phyloP scores from a whole-genome alignment of 92 coral and sea anemone genomes.

The Montipora capitata region DNA sequence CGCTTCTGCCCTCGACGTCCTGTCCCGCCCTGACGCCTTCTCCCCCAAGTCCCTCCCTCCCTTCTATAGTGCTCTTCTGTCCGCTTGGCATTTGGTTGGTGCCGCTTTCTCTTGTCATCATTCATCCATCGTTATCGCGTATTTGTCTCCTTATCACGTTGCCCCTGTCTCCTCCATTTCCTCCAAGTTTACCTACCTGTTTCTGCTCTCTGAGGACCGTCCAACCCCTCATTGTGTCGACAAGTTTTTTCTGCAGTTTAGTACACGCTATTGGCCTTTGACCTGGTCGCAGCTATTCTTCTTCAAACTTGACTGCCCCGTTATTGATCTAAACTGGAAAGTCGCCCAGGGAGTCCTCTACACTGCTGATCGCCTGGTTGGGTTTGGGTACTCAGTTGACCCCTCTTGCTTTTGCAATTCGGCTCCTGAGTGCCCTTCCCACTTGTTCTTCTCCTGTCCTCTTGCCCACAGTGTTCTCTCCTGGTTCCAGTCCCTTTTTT shows the following conservation, averaged over 20 bases:
- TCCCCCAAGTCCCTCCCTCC: background rate
- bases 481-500: conserved; percentile 5
- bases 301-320: background rate
- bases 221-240: background rate
- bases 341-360: background rate
- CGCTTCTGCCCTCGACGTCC: background rate
- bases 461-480: background rate
- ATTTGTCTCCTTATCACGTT: background rate
- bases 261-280: background rate
- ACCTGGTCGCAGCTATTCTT: background rate
- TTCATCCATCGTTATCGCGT: background rate
- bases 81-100: background rate
- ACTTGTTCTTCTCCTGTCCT: conserved; percentile 13
- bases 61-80: background rate
- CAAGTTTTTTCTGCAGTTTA: background rate
- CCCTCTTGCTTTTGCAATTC: conserved; percentile 27
- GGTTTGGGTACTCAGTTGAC: background rate
- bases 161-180: background rate
- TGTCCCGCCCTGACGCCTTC: background rate
- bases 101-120: background rate
- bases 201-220: background rate
- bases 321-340: background rate
- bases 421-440: conserved; percentile 4
- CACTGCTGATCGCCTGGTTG: conserved; percentile 14
- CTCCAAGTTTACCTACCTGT: background rate